phyloP scores from a whole-genome alignment of 1,140 invertebrate genomes.

The Fopius arisanus region DNA sequence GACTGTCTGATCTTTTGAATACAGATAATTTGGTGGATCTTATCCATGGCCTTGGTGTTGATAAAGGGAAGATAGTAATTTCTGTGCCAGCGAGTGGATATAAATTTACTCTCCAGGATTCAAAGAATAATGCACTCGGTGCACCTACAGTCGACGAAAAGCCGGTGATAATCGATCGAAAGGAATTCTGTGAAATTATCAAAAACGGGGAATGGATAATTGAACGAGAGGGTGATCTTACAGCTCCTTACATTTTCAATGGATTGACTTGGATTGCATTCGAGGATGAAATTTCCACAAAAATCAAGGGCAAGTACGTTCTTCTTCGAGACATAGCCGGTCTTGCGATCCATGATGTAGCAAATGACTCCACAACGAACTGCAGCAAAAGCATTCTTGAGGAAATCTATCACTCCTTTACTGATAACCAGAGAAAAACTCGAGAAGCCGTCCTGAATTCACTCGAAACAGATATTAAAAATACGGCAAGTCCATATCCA shows the following conservation, averaged over 20 bases:
- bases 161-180: slow-evolving; percentile 68
- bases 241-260: slow-evolving; percentile 79
- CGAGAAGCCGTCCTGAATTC: slow-evolving; percentile 60
- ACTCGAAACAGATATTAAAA: slow-evolving; percentile 55
- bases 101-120: slow-evolving; percentile 72
- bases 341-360: slow-evolving; percentile 55
- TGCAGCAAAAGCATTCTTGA: slow-evolving; percentile 53
- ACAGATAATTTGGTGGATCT: slow-evolving; percentile 81
- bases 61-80: slow-evolving; percentile 74
- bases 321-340: slow-evolving; percentile 69
- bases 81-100: slow-evolving; percentile 74
- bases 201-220: slow-evolving; percentile 74
- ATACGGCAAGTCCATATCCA: slow-evolving; percentile 52
- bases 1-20: slow-evolving; percentile 80
- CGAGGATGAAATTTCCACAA: slow-evolving; percentile 74
- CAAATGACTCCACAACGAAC: slow-evolving; percentile 52
- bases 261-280: slow-evolving; percentile 79
- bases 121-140: slow-evolving; percentile 73
- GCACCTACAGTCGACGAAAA: slow-evolving; percentile 68
- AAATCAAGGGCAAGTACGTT: slow-evolving; percentile 76
- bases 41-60: slow-evolving; percentile 74
- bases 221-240: slow-evolving; percentile 81
- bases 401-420: slow-evolving; percentile 55
- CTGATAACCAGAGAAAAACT: slow-evolving; percentile 64
- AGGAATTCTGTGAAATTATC: slow-evolving; percentile 70